phyloP scores from a whole-genome alignment of 2,113 vertebrate genomes.

The Grammomys dolichurus region DNA sequence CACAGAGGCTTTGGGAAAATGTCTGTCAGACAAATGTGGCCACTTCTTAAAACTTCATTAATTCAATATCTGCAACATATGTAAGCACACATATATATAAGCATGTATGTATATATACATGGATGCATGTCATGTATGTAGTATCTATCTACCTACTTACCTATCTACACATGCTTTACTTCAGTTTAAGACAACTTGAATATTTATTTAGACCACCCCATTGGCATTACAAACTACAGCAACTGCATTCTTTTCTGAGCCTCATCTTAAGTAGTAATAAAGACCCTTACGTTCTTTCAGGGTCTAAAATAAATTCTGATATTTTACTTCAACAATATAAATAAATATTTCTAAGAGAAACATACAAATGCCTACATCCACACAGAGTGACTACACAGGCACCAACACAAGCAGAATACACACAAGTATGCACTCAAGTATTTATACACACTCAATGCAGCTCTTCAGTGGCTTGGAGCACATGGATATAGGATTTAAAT shows the following conservation, averaged over 20 bases:
- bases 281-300: not conserved
- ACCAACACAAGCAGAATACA: not conserved
- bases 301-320: conserved; percentile 33
- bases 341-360: conserved; percentile 13
- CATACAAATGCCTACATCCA: not conserved
- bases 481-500: conserved; percentile 10
- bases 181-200: conserved; percentile 8
- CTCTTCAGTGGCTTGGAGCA: not conserved
- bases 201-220: conserved; percentile 8
- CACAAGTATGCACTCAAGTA: not conserved
- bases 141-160: not conserved
- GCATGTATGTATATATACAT: not conserved
- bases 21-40: not conserved
- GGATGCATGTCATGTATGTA: not conserved
- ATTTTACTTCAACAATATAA: conserved; percentile 20
- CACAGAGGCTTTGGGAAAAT: not conserved
- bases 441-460: not conserved
- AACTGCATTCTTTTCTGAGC: not conserved
- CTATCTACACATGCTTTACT: not conserved
- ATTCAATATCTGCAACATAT: not conserved
- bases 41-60: not conserved
- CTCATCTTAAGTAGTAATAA: not conserved
- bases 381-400: not conserved
- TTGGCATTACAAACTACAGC: not conserved
- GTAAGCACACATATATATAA: not conserved